Percentiles rank a stretch among this genome's conserved stretches.
phyloP scores from a whole-genome alignment of 2,888 invertebrate species.

The Sinohyriopsis cumingii region DNA sequence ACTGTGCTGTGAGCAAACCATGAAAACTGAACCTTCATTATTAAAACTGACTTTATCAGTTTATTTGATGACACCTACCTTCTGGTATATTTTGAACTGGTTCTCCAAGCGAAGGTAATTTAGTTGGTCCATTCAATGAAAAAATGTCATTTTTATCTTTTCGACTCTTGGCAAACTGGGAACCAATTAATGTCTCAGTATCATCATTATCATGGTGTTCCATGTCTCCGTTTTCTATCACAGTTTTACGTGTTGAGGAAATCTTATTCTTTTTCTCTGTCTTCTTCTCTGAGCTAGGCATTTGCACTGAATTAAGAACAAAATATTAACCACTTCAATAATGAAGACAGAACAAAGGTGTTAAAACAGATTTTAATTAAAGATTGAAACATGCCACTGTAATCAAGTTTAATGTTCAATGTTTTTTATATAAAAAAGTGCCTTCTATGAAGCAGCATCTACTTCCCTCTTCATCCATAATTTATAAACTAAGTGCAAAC shows the following conservation, averaged over 20 bases:
- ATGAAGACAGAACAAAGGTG: not conserved
- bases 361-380: no score
- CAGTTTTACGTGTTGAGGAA: slow-evolving; percentile 49
- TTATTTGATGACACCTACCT: slow-evolving; percentile 18
- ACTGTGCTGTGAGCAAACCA: not conserved
- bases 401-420: no score
- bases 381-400: no score
- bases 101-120: slow-evolving; percentile 46
- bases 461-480: no score
- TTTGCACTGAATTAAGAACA: slow-evolving; percentile 14
- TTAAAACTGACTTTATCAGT: not conserved
- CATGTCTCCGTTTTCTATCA: slow-evolving; percentile 51
- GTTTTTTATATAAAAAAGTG: no score
- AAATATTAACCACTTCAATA: no score
- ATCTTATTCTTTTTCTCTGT: slow-evolving; percentile 52
- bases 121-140: slow-evolving; percentile 35
- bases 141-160: slow-evolving; percentile 38
- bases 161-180: slow-evolving; percentile 51
- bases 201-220: slow-evolving; percentile 50
- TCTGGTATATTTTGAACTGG: slow-evolving; percentile 47
- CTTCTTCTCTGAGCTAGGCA: slow-evolving; percentile 34
- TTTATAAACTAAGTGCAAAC: no score
- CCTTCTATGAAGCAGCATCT: no score
- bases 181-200: slow-evolving; percentile 53
- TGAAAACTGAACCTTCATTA: not conserved